A percentile compares a stretch with the other conserved stretches of the same genome.
Conservation (phyloP, 2,888 invertebrate genomes). For the Heteropelma amictum region DNA sequence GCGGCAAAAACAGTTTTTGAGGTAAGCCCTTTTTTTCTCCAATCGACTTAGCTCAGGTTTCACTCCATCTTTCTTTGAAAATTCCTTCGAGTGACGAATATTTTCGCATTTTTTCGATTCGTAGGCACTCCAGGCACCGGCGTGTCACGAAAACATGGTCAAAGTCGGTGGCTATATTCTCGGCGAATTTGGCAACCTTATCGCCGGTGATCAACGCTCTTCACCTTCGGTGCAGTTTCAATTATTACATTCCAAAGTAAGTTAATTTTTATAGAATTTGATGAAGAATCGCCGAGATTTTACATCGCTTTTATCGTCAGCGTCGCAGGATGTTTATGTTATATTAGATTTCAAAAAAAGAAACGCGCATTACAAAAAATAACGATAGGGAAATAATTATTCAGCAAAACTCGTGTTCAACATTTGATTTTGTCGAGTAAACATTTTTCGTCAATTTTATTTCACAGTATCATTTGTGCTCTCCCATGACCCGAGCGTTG, state of each 20-base stretch:
- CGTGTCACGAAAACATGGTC: conserved; percentile 99
- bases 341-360: no score
- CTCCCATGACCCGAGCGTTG: conserved; percentile 97
- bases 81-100: background rate
- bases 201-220: conserved; percentile 98
- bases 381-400: no score
- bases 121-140: conserved; percentile 96
- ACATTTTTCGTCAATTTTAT: no score
- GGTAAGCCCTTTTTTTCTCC: conserved; percentile 76
- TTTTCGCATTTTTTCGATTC: conserved; percentile 31
- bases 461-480: conserved; percentile 93
- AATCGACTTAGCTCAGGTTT: background rate
- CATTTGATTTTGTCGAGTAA: no score
- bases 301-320: no score
- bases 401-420: no score
- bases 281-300: no score
- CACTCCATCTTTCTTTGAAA: background rate
- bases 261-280: no score
- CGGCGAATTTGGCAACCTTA: conserved; percentile 99
- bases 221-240: conserved; percentile 99
- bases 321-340: no score
- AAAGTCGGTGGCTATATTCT: conserved; percentile 99
- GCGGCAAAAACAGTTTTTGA: conserved; percentile 99
- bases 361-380: no score
- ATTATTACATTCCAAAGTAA: conserved; percentile 95